Evolutionary conservation across 2,797 vertebrate genomes (phyloP).

Genomic region (Cottoperca gobio): DNA sequence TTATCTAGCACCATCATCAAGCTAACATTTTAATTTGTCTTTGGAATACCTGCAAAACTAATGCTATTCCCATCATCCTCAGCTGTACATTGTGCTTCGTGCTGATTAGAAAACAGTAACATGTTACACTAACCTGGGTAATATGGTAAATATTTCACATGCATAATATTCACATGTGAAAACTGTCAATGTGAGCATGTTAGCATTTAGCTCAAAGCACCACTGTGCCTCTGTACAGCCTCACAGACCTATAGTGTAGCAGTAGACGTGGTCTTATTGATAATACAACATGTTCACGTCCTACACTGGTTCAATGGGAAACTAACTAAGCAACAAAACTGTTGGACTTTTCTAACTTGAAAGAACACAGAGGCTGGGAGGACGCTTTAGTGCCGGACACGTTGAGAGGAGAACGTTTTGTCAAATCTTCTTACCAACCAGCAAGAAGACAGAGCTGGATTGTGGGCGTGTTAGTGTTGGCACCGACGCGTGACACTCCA

Average conservation of each 20-base stretch:
- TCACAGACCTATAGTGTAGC: neutral
- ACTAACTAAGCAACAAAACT: neutral
- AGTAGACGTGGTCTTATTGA: neutral
- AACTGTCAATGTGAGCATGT: neutral
- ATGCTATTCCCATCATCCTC: neutral
- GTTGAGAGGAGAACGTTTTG: neutral
- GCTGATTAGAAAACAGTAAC: neutral
- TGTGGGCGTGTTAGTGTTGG: constrained; percentile 45
- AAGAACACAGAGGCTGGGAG: neutral
- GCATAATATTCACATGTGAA: neutral
- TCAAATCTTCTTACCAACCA: constrained; percentile 73
- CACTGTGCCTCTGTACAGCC: neutral
- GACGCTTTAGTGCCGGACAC: neutral
- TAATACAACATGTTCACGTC: neutral
- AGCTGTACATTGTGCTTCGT: too few relatives aligned
- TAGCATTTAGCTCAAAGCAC: neutral
- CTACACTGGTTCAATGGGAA: neutral
- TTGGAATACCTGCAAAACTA: neutral
- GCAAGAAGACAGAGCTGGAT: constrained; percentile 66
- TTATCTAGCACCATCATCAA: too few relatives aligned
- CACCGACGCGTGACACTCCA: constrained; percentile 73
- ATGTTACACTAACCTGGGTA: neutral
- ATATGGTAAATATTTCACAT: neutral
- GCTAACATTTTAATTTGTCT: too few relatives aligned
- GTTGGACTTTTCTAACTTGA: neutral